Conservation (phyloP, 1,140 invertebrate species). For the Caenorhabditis tropicalis region DNA sequence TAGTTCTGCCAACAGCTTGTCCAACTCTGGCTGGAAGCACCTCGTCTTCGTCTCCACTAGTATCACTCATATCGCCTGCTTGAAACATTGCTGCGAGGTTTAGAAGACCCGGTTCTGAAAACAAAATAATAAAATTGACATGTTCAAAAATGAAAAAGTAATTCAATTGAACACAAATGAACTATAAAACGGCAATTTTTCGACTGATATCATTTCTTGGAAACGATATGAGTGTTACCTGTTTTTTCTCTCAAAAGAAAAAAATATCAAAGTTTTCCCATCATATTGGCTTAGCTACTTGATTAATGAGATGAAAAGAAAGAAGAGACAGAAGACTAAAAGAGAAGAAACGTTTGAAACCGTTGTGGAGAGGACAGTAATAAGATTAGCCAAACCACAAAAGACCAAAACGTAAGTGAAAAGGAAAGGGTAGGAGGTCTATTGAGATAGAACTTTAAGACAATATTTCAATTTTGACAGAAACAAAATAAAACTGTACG, state of each 20-base stretch:
- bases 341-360: conserved; percentile 7
- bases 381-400: conserved; percentile 30
- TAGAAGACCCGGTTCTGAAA: conserved; percentile 27
- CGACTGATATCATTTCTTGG: not conserved
- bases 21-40: conserved; percentile 7
- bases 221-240: not conserved
- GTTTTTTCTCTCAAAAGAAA: not conserved
- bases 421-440: not conserved
- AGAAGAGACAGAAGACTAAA: not conserved
- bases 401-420: conserved; percentile 19
- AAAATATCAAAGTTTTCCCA: not conserved
- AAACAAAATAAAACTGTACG: not conserved
- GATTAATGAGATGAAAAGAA: not conserved
- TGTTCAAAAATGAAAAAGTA: not conserved
- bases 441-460: not conserved
- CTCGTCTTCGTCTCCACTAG: conserved; percentile 19
- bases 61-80: conserved; percentile 20
- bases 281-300: not conserved
- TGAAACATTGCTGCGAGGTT: conserved; percentile 29
- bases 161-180: not conserved
- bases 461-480: not conserved
- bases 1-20: not conserved
- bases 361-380: not conserved
- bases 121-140: not conserved
- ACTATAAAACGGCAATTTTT: not conserved